These are phyloP conservation scores for Lophochroa leadbeateri DNA, from an alignment of 2,113 vertebrate species.

Conservation along the genomic window DNA sequence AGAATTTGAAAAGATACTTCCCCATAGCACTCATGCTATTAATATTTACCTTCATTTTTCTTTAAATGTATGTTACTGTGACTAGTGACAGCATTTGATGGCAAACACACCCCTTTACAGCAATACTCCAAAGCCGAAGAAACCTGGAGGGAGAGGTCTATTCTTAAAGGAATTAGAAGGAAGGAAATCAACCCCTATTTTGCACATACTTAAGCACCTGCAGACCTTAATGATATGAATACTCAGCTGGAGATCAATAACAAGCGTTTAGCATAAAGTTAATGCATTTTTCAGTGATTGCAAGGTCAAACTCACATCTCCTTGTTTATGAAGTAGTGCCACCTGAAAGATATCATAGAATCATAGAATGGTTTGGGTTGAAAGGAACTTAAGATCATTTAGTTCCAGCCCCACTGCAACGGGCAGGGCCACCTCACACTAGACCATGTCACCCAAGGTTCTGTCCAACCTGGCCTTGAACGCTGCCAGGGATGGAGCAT, in stretches of 20 bases:
- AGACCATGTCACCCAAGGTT: background rate
- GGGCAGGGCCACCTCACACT: background rate
- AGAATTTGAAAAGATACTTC: background rate
- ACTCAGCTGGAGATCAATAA: conserved; percentile 21
- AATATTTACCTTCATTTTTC: background rate
- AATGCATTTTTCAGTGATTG: conserved; percentile 13
- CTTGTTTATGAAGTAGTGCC: background rate
- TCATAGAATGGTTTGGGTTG: background rate
- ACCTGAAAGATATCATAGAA: background rate
- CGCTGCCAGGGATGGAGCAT: background rate
- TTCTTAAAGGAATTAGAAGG: conserved; percentile 11
- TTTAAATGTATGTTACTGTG: background rate
- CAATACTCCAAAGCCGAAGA: background rate
- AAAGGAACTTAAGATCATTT: background rate
- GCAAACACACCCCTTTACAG: background rate
- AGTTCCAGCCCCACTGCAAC: background rate
- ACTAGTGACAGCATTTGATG: background rate
- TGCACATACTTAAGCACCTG: background rate
- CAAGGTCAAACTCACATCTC: background rate
- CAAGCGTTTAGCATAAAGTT: background rate
- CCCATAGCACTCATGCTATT: background rate
- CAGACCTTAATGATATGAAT: background rate
- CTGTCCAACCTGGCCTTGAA: background rate
- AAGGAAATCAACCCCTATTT: background rate
- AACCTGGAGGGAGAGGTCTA: background rate